A percentile compares a stretch with the other conserved stretches of the same genome.
Evolutionary conservation across 1,140 invertebrate species (phyloP).

Genomic region (Eurosta solidaginis): DNA sequence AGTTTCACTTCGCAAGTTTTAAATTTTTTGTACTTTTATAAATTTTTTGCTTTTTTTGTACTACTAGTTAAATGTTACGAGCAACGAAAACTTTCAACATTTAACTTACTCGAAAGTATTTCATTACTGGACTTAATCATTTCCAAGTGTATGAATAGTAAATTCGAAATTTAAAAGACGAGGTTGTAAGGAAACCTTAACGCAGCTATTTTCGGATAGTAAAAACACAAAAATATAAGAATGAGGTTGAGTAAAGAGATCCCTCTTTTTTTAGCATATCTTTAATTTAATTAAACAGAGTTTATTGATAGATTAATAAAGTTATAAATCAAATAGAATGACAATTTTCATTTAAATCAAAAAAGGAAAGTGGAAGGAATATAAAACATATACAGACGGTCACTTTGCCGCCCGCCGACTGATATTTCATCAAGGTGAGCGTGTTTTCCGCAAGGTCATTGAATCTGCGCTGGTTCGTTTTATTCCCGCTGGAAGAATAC

Average conservation of each 20-base stretch:
- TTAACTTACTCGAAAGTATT: slow-evolving; percentile 25
- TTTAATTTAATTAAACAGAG: slow-evolving; percentile 14
- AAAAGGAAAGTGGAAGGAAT: too few species aligned
- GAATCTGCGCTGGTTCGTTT: too few species aligned
- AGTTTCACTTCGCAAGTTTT: too few species aligned
- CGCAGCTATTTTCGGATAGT: neutral
- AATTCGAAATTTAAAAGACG: too few species aligned
- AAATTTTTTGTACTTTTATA: neutral
- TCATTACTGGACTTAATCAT: slow-evolving; percentile 23
- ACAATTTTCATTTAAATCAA: neutral
- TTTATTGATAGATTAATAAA: slow-evolving; percentile 20
- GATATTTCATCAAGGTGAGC: too few species aligned
- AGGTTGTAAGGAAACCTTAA: neutral
- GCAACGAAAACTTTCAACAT: slow-evolving; percentile 22
- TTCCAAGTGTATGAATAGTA: slow-evolving; percentile 18
- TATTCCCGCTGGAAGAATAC: too few species aligned
- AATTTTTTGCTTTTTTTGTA: neutral
- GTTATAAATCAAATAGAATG: slow-evolving; percentile 23
- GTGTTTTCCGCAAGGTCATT: too few species aligned
- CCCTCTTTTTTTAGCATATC: neutral
- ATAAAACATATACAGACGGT: too few species aligned
- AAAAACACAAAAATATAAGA: neutral
- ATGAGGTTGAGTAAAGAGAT: neutral
- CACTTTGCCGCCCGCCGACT: too few species aligned
- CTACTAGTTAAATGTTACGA: neutral